Conservation (phyloP, 2,797 vertebrate species). For the Poeciliopsis gracilis region DNA sequence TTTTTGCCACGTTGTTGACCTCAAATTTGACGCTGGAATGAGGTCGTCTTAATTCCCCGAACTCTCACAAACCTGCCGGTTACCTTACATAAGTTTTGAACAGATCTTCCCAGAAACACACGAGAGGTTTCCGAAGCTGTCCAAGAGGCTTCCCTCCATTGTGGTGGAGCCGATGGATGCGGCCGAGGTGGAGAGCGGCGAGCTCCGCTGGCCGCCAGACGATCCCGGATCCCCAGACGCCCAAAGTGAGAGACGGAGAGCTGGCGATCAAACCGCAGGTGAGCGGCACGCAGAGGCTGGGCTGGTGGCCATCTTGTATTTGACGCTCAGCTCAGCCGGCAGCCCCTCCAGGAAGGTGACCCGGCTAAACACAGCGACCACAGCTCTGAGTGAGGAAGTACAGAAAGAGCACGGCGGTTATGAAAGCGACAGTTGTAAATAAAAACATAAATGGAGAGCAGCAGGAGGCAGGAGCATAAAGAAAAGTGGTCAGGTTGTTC, state of each 20-base stretch:
- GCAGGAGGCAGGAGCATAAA: neutral
- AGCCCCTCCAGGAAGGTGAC: neutral
- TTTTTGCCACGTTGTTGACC: neutral
- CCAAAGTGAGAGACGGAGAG: slow-evolving; percentile 25
- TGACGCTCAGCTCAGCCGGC: neutral
- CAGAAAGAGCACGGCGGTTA: neutral
- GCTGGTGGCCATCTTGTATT: neutral
- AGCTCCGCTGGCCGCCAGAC: slow-evolving; percentile 91
- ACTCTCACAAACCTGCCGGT: neutral
- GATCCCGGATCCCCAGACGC: slow-evolving; percentile 80
- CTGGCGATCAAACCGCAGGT: slow-evolving; percentile 49
- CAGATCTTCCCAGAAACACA: slow-evolving; percentile 86
- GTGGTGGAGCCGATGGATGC: slow-evolving; percentile 89
- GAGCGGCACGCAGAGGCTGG: slow-evolving; percentile 15
- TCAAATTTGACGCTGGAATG: neutral
- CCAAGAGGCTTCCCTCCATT: slow-evolving; percentile 89
- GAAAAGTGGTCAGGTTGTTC: neutral
- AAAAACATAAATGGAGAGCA: neutral
- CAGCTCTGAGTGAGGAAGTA: neutral
- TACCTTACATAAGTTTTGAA: slow-evolving; percentile 53
- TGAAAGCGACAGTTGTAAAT: neutral
- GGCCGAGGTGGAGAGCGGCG: slow-evolving; percentile 89
- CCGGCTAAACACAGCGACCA: neutral
- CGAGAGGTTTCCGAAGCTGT: slow-evolving; percentile 88
- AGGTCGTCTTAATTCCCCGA: neutral